These are phyloP conservation scores for Alaudala cheleensis DNA, from an alignment of 2,113 vertebrate species.

Conservation along the genomic window DNA sequence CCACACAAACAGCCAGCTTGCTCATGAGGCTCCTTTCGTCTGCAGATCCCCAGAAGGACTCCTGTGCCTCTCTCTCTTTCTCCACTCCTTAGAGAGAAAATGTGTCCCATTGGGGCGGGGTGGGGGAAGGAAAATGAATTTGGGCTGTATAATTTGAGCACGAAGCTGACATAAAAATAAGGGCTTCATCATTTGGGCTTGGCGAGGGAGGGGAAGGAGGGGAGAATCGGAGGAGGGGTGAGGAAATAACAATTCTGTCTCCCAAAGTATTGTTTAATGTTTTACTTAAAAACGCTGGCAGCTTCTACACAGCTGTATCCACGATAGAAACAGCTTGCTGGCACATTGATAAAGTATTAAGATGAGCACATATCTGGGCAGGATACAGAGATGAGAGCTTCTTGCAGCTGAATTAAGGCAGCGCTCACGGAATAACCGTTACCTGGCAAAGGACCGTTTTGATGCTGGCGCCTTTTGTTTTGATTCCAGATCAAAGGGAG, in stretches of 20 bases:
- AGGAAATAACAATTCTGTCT: slow-evolving; percentile 15
- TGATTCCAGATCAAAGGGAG: slow-evolving; percentile 31
- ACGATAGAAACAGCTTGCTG: neutral
- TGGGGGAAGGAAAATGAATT: neutral
- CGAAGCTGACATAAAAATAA: neutral
- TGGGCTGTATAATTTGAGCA: neutral
- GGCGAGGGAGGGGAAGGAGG: neutral
- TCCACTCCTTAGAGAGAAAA: neutral
- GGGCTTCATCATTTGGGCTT: neutral
- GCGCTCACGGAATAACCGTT: rapidly evolving
- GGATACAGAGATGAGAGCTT: neutral
- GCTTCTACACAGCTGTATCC: slow-evolving; percentile 39
- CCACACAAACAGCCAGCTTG: neutral
- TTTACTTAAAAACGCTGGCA: neutral
- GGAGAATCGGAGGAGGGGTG: neutral
- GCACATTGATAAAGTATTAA: slow-evolving; percentile 53
- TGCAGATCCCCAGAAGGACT: neutral
- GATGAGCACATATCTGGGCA: neutral
- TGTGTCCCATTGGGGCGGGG: rapidly evolving
- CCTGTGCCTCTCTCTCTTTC: neutral
- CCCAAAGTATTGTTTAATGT: slow-evolving; percentile 31
- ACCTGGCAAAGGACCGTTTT: slow-evolving; percentile 27
- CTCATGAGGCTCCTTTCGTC: neutral
- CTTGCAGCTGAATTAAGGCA: slow-evolving; percentile 17
- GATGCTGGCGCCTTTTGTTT: neutral